Base-by-base conservation (phyloP, 1,140 invertebrate species). In the Asobara japonica region DNA sequence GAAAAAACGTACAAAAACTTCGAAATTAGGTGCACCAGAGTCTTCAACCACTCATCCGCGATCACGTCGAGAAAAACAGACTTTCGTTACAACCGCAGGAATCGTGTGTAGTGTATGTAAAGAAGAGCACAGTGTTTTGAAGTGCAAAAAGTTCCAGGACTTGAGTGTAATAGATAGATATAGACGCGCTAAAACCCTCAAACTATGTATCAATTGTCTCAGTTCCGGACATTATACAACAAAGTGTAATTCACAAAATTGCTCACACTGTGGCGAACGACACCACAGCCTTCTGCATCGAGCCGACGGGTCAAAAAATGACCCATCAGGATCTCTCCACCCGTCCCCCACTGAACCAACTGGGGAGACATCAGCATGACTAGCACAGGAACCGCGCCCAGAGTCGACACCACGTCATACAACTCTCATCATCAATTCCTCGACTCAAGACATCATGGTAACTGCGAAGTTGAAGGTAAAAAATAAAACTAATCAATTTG, bases 171-270 rank as follows among this genome's bases (percentile, higher is more conserved):
- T 62, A 7, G 10, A 8, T 1, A 69, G 75, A 41, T 60, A 71
- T 25, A 8, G 16, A 13, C 67, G 71, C 56, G 56, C 65, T 64
- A 65, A 69, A 8, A 70, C 62, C 64, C 16, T 45, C 13, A n/a
- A 33, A 62, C 41, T 76, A 30, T 77, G 77, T 70, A 74, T 62
- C 25, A 79, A 78, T 66, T 78, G 77, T 61, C 73, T 78, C 30
- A 1, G 51, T 6, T 16, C 31, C 3, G 71, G 68, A 60, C 77
- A 79, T 67, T 27, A 51, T 25, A 48, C 62, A 10, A 38, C 36
- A 1, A 60, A 62, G 41, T 77, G 76, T 61, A 74, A 16, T 36
- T 45, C 61, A 27, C 11, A 45, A 25, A 20, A 30, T 10, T 77
- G 72, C 33, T 29, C 29, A 8, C 7, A 1, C 22, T 77, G 76